Conservation (phyloP, 2,888 invertebrate genomes). For the Ferrisia virgata region DNA sequence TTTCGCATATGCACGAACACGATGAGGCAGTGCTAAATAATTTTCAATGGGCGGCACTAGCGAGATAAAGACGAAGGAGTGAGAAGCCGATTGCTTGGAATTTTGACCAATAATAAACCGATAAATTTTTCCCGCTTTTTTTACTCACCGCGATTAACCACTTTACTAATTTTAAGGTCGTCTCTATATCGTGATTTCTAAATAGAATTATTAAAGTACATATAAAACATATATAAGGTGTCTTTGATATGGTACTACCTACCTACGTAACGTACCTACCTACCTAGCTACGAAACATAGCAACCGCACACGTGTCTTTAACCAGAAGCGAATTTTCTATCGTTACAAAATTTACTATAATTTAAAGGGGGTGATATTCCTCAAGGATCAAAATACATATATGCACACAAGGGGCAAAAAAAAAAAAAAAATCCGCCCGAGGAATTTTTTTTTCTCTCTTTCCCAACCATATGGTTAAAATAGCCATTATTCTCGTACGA, state of each 20-base stretch:
- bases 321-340: too few species aligned
- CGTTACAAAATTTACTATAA: too few species aligned
- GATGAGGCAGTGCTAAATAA: constrained; percentile 24
- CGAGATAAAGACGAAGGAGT: background rate
- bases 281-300: background rate
- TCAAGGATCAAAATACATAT: too few species aligned
- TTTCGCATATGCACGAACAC: background rate
- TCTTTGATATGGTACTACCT: background rate
- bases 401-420: too few species aligned
- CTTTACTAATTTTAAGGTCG: background rate
- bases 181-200: background rate
- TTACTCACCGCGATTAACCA: background rate
- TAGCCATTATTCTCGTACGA: background rate
- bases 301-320: too few species aligned
- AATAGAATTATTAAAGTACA: background rate
- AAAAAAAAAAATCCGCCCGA: background rate
- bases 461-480: background rate
- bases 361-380: too few species aligned
- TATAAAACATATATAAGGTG: background rate
- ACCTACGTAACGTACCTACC: background rate
- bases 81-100: constrained; percentile 16
- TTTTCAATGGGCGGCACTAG: constrained; percentile 23
- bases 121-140: constrained; percentile 4
- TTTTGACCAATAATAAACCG: constrained; percentile 9
- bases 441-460: background rate